phyloP scores from a whole-genome alignment of 2,797 vertebrate species.

The Erethizon dorsatum region DNA sequence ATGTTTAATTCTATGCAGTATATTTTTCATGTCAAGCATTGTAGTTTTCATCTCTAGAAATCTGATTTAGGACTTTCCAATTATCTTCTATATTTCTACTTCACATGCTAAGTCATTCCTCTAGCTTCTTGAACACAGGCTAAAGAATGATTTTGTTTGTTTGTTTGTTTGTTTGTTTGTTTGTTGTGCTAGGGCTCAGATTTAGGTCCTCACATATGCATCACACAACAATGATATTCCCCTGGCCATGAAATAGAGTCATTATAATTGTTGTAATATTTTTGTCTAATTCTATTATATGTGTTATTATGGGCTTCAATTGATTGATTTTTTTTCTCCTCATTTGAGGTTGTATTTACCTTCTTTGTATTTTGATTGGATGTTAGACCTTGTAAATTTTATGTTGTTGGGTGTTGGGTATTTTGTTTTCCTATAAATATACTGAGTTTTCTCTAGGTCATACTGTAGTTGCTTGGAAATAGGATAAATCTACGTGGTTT shows the following conservation, averaged over 20 bases:
- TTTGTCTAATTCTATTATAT: slow-evolving; percentile 26
- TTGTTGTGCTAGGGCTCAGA: not conserved
- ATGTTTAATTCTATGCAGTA: not conserved
- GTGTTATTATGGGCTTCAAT: not conserved
- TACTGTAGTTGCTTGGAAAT: not conserved
- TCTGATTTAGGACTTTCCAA: slow-evolving; percentile 1
- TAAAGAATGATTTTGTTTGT: not conserved
- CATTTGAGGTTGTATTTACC: not conserved
- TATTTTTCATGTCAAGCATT: slow-evolving; percentile 4
- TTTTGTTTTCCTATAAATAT: slow-evolving; percentile 51
- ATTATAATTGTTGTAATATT: not conserved
- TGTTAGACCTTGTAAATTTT: not conserved
- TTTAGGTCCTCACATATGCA: not conserved
- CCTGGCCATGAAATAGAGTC: not conserved
- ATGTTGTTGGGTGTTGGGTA: not conserved
- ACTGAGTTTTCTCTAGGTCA: not conserved
- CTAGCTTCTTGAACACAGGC: not conserved
- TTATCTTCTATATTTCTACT: slow-evolving; percentile 1
- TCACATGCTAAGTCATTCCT: slow-evolving; percentile 5
- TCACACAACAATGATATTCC: not conserved
- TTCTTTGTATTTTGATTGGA: slow-evolving; percentile 21
- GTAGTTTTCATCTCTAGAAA: slow-evolving; percentile 3
- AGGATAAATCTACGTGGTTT: not conserved
- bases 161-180: not conserved
- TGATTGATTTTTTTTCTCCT: slow-evolving; percentile 16